Conservation (phyloP, 2,113 vertebrate genomes). For the human region DNA sequence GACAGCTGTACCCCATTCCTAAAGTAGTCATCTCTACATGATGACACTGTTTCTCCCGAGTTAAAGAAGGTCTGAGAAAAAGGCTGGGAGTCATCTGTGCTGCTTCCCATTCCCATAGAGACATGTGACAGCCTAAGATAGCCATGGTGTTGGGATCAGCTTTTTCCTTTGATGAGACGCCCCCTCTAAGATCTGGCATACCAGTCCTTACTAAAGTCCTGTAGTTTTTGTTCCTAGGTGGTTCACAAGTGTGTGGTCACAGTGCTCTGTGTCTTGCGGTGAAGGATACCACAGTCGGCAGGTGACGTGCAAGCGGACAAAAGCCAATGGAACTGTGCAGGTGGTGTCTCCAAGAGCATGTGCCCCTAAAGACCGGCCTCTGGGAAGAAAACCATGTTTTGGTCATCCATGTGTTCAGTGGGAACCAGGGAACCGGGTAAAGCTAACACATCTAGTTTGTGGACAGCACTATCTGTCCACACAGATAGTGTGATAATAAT, state of each 20-base stretch:
- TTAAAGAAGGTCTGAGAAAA: background rate
- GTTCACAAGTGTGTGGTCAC: conserved; percentile 85
- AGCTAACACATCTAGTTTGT: rapidly evolving
- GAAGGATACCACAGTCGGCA: conserved; percentile 85
- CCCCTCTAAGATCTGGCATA: rapidly evolving
- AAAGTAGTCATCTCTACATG: rapidly evolving
- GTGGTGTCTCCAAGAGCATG: conserved; percentile 76
- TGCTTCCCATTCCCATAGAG: background rate
- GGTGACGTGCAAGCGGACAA: conserved; percentile 84
- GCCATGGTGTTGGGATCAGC: background rate
- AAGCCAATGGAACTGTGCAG: conserved; percentile 68
- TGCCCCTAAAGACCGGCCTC: conserved; percentile 66
- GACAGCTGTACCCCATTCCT: rapidly evolving
- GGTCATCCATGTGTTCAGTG: conserved; percentile 78
- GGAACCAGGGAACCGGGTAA: conserved; percentile 84
- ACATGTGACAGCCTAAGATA: background rate
- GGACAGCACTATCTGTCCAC: background rate
- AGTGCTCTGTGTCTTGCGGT: conserved; percentile 90
- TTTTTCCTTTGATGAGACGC: no score
- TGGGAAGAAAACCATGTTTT: conserved; percentile 80
- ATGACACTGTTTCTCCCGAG: no score
- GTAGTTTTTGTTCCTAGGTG: conserved; percentile 83
- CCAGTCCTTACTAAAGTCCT: background rate
- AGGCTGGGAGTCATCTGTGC: background rate
- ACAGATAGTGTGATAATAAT: no score